These are phyloP conservation scores for Troides helena DNA, from an alignment of 2,888 invertebrate species.

Conservation along the genomic window DNA sequence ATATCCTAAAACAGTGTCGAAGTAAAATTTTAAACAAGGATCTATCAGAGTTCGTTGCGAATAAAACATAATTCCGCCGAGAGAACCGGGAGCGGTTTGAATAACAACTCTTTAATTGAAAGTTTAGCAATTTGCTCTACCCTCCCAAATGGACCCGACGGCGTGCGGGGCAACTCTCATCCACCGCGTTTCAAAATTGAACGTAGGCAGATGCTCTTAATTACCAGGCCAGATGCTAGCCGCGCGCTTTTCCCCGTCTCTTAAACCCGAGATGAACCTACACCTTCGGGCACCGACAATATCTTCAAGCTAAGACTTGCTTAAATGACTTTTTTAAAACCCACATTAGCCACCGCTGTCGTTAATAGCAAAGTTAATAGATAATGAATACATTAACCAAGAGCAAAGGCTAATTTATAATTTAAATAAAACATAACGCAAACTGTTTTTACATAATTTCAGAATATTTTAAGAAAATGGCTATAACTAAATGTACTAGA, in stretches of 20 bases:
- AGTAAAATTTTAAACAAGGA: conserved; percentile 66
- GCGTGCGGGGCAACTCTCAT: conserved; percentile 70
- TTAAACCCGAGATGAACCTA: conserved; percentile 72
- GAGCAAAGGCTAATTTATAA: background rate
- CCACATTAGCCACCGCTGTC: conserved; percentile 46
- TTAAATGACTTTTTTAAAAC: conserved; percentile 59
- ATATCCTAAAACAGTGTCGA: conserved; percentile 59
- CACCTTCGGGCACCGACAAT: conserved; percentile 57
- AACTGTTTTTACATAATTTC: too few relatives aligned
- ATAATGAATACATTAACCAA: conserved; percentile 30
- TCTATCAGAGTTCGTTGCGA: conserved; percentile 65
- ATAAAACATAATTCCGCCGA: conserved; percentile 75
- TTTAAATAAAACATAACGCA: background rate
- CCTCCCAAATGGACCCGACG: conserved; percentile 76
- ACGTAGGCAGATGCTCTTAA: conserved; percentile 80
- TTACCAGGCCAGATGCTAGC: conserved; percentile 75
- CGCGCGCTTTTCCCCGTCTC: conserved; percentile 51
- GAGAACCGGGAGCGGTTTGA: conserved; percentile 71
- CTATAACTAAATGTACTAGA: background rate
- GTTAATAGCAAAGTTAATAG: conserved; percentile 57
- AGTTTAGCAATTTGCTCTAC: conserved; percentile 80
- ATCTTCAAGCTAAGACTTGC: conserved; percentile 58
- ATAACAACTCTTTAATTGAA: conserved; percentile 81
- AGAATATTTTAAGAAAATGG: background rate
- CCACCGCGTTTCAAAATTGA: conserved; percentile 78